Evolutionary conservation across 2,797 vertebrate species (phyloP).

Genomic region (Eidolon dupreanum): DNA sequence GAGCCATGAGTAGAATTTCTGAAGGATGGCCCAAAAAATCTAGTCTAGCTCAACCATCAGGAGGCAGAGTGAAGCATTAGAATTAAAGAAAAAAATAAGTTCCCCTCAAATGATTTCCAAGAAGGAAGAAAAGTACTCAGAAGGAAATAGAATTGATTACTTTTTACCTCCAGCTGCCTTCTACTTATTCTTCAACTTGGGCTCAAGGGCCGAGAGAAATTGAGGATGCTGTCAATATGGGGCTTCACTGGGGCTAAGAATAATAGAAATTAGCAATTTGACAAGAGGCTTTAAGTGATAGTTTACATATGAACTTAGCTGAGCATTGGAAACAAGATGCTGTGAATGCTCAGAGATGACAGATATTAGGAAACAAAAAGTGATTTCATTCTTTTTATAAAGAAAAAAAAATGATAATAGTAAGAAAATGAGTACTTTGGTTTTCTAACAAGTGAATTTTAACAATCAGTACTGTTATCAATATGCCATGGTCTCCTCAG

Average conservation of each 20-base stretch:
- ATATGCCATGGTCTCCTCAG: background rate
- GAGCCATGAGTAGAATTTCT: background rate
- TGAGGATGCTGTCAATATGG: background rate
- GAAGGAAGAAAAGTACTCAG: background rate
- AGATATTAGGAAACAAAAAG: background rate
- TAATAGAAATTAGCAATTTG: background rate
- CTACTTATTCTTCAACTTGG: background rate
- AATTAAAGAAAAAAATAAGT: background rate
- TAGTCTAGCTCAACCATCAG: slow-evolving; percentile 58
- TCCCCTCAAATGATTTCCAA: background rate
- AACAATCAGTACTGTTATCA: slow-evolving; percentile 32
- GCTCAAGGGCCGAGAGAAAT: background rate
- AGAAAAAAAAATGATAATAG: background rate
- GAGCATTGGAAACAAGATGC: background rate
- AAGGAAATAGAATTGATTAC: slow-evolving; percentile 6
- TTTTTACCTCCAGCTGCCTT: background rate
- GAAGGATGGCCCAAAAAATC: background rate
- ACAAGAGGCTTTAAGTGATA: background rate
- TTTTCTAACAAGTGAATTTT: background rate
- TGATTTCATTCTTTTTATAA: background rate
- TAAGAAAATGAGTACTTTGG: background rate
- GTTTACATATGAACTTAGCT: background rate
- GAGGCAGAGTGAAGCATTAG: slow-evolving; percentile 58
- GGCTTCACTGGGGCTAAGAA: background rate
- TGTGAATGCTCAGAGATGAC: background rate